These are phyloP conservation scores for Trissolcus basalis DNA, from an alignment of 1,140 invertebrate species.

Conservation along the genomic window DNA sequence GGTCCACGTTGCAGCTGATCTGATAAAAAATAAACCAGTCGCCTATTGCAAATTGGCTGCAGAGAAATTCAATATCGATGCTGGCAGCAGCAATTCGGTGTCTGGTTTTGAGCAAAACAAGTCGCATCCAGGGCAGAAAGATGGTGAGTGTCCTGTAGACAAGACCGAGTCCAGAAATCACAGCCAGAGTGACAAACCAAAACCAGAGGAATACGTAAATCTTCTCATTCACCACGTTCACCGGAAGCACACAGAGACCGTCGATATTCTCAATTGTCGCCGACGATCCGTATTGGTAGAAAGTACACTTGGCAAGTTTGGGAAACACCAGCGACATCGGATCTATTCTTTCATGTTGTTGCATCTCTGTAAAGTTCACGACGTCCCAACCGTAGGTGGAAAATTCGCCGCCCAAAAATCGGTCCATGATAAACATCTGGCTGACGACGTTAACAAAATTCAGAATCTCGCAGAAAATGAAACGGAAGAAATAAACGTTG, in stretches of 20 bases:
- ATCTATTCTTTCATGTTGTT: conserved; percentile 88
- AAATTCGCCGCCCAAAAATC: conserved; percentile 91
- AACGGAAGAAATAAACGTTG: conserved; percentile 90
- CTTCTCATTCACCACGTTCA: conserved; percentile 96
- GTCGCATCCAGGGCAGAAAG: conserved; percentile 82
- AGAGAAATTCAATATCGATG: conserved; percentile 80
- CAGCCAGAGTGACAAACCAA: conserved; percentile 82
- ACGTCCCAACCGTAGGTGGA: conserved; percentile 90
- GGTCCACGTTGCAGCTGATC: conserved; percentile 93
- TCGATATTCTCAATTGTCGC: conserved; percentile 92
- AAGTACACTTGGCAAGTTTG: conserved; percentile 92
- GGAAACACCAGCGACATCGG: conserved; percentile 91
- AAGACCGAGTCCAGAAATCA: conserved; percentile 84
- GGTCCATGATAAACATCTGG: conserved; percentile 94
- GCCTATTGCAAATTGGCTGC: conserved; percentile 79
- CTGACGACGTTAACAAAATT: conserved; percentile 92
- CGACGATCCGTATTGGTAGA: conserved; percentile 93
- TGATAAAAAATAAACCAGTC: conserved; percentile 96
- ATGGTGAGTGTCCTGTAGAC: conserved; percentile 87
- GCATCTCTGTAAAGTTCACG: conserved; percentile 88
- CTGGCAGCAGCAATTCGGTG: neutral
- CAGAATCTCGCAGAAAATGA: conserved; percentile 89
- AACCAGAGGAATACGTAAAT: conserved; percentile 87
- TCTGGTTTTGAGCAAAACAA: conserved; percentile 57
- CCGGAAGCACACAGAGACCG: conserved; percentile 90